Conservation (phyloP, 2,113 vertebrate species). For the Eleginops maclovinus region DNA sequence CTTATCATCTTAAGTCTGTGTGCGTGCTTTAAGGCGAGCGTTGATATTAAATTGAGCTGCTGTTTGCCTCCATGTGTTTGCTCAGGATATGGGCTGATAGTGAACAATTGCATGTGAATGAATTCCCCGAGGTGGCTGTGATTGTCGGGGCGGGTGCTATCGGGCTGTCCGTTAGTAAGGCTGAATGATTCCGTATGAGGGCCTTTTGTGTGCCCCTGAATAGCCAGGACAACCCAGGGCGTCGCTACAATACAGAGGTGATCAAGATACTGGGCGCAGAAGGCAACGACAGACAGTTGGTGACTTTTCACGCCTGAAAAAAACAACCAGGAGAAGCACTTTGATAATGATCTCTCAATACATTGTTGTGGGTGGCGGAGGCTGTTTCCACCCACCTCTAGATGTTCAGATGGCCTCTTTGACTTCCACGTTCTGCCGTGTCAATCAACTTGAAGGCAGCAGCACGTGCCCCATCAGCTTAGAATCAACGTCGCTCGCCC, state of each 20-base stretch:
- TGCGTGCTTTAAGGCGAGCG: background rate
- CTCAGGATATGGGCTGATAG: constrained; percentile 46
- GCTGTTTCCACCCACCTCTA: constrained; percentile 1
- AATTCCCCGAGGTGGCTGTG: constrained; percentile 43
- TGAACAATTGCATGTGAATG: constrained; percentile 65
- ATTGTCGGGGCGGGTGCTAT: constrained; percentile 55
- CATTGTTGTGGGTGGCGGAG: constrained; percentile 27
- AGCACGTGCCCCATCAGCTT: constrained; percentile 33
- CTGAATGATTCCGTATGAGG: constrained; percentile 60
- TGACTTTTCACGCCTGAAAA: constrained; percentile 2
- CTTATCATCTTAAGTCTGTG: constrained; percentile 20
- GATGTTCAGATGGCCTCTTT: constrained; percentile 33
- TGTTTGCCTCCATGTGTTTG: constrained; percentile 40
- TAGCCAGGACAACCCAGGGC: constrained; percentile 41
- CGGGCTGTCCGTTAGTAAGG: constrained; percentile 36
- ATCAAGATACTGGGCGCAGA: constrained; percentile 28
- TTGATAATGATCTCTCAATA: constrained; percentile 51
- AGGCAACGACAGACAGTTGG: background rate
- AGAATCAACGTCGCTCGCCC: constrained; percentile 36
- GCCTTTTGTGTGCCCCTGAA: constrained; percentile 68
- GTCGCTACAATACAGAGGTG: constrained; percentile 36
- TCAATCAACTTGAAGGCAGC: constrained; percentile 50
- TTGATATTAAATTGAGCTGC: constrained; percentile 31
- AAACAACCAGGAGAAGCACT: constrained; percentile 25
- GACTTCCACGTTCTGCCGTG: constrained; percentile 36